Evolutionary conservation across 2,888 invertebrate genomes (phyloP).

Genomic region (Adelognathus sp.): DNA sequence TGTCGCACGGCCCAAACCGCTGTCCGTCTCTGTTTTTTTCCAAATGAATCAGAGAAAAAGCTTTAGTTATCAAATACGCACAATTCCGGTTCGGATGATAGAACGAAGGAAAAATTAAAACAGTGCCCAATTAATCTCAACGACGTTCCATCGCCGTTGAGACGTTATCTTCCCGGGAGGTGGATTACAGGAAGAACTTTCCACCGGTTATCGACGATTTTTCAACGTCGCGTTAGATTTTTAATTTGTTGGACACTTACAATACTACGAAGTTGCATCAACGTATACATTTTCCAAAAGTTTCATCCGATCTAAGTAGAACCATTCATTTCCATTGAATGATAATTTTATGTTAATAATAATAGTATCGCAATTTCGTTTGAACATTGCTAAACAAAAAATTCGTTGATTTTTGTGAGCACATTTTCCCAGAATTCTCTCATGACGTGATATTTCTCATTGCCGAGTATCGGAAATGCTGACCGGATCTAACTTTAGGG

Average conservation of each 20-base stretch:
- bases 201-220: slow-evolving; percentile 48
- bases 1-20: slow-evolving; percentile 93
- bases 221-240: slow-evolving; percentile 41
- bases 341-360: too few species aligned
- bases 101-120: slow-evolving; percentile 36
- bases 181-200: slow-evolving; percentile 34
- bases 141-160: slow-evolving; percentile 41
- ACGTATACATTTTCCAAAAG: too few species aligned
- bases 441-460: too few species aligned
- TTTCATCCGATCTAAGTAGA: too few species aligned
- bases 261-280: too few species aligned
- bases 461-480: too few species aligned
- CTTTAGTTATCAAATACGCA: slow-evolving; percentile 13
- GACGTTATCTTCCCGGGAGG: slow-evolving; percentile 23
- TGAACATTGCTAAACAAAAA: too few species aligned
- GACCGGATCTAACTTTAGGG: too few species aligned
- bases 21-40: slow-evolving; percentile 90
- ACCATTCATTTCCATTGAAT: too few species aligned
- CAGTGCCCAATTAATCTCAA: slow-evolving; percentile 38
- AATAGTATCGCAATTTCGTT: too few species aligned
- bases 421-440: too few species aligned
- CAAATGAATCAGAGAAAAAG: slow-evolving; percentile 75
- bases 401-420: too few species aligned
- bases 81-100: slow-evolving; percentile 26
- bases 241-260: not conserved